These are phyloP conservation scores for Sus scrofa DNA, from an alignment of 2,113 vertebrate species.

Conservation along the genomic window DNA sequence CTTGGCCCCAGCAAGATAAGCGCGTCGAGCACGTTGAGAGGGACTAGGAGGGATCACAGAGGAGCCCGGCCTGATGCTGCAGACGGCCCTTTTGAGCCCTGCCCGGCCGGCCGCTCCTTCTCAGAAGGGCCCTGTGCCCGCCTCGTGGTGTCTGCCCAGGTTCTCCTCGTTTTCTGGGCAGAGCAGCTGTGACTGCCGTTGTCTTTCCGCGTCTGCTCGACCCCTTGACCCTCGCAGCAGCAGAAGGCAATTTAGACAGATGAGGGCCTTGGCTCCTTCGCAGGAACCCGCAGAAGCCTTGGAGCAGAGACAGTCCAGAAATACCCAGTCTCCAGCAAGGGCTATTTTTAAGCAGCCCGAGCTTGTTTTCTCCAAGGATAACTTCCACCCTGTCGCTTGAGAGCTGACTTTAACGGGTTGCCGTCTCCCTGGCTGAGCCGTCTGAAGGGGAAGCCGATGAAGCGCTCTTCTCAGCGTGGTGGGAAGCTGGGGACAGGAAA, in stretches of 20 bases:
- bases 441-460: neutral
- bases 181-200: neutral
- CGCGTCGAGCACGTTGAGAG: neutral
- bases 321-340: constrained; percentile 63
- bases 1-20: neutral
- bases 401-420: neutral
- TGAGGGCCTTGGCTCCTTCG: constrained; percentile 46
- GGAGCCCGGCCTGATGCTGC: too few species aligned
- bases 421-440: neutral
- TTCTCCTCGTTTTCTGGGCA: neutral
- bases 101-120: neutral
- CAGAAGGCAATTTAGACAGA: constrained; percentile 59
- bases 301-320: constrained; percentile 61
- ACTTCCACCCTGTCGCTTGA: constrained; percentile 55
- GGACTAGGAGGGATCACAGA: neutral
- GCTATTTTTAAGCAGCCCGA: constrained; percentile 50
- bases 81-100: too few species aligned
- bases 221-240: neutral
- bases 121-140: neutral
- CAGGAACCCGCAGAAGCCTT: constrained; percentile 70
- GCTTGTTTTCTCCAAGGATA: constrained; percentile 69
- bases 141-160: neutral
- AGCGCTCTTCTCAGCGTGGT: neutral
- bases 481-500: neutral
- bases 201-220: constrained; percentile 36